A percentile compares a stretch with the other conserved stretches of the same genome.
These are phyloP conservation scores for Origma solitaria DNA, from an alignment of 2,113 vertebrate species.

Conservation along the genomic window DNA sequence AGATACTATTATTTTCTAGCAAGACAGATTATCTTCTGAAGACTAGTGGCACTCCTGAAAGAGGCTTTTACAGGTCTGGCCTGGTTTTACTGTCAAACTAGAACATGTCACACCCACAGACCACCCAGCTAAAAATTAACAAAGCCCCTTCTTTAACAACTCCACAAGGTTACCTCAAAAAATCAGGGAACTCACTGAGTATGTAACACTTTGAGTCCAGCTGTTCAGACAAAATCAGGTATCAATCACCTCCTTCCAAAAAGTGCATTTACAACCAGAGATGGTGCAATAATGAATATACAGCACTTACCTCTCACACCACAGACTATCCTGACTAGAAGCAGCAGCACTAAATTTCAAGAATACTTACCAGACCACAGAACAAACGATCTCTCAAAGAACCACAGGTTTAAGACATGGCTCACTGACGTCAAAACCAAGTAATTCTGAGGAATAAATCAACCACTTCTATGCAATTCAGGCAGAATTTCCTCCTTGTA, in stretches of 20 bases:
- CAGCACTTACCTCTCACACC: neutral
- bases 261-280: neutral
- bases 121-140: neutral
- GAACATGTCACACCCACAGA: neutral
- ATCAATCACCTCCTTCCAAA: neutral
- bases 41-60: neutral
- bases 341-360: neutral
- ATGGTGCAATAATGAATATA: neutral
- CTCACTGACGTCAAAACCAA: neutral
- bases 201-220: fast-evolving
- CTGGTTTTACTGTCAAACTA: neutral
- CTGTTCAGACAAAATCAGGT: neutral
- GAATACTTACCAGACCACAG: neutral
- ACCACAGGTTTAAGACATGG: neutral
- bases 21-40: neutral
- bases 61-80: neutral
- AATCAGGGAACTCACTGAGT: neutral
- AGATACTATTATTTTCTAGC: neutral
- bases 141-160: neutral
- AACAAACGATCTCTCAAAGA: neutral
- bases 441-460: neutral
- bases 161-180: neutral
- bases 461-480: neutral
- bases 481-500: neutral
- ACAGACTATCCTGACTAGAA: neutral